phyloP scores from a whole-genome alignment of 2,113 vertebrate species.

The Parus major region DNA sequence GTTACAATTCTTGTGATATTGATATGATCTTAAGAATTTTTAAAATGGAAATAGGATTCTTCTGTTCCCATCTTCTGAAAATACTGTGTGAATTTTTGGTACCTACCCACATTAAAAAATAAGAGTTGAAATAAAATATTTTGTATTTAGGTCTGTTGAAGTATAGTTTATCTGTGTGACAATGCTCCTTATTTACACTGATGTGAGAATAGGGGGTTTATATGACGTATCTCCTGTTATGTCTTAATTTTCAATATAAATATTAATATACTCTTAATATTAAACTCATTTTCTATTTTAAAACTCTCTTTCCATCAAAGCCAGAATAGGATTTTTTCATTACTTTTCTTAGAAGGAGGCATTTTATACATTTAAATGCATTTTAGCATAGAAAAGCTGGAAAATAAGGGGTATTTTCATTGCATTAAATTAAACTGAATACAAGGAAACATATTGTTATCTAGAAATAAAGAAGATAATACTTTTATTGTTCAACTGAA shows the following conservation, averaged over 20 bases:
- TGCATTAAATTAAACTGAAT: constrained; percentile 2
- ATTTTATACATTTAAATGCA: background rate
- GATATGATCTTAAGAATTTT: background rate
- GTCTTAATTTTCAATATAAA: background rate
- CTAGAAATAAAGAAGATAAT: background rate
- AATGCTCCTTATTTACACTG: background rate
- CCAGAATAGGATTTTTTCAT: background rate
- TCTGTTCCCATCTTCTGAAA: background rate
- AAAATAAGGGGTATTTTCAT: background rate
- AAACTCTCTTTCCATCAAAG: background rate
- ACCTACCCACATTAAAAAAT: background rate
- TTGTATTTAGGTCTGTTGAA: background rate
- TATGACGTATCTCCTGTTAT: background rate
- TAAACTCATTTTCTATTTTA: background rate
- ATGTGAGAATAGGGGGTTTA: rapidly evolving
- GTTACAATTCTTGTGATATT: background rate
- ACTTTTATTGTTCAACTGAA: background rate
- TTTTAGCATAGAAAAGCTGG: background rate
- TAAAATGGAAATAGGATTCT: background rate
- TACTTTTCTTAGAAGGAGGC: background rate
- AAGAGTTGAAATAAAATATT: background rate
- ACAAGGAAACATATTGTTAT: background rate
- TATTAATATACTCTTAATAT: background rate
- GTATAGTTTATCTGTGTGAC: background rate
- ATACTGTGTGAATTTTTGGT: background rate